These are phyloP conservation scores for Lophius americanus DNA, from an alignment of 2,797 vertebrate species.

Conservation along the genomic window DNA sequence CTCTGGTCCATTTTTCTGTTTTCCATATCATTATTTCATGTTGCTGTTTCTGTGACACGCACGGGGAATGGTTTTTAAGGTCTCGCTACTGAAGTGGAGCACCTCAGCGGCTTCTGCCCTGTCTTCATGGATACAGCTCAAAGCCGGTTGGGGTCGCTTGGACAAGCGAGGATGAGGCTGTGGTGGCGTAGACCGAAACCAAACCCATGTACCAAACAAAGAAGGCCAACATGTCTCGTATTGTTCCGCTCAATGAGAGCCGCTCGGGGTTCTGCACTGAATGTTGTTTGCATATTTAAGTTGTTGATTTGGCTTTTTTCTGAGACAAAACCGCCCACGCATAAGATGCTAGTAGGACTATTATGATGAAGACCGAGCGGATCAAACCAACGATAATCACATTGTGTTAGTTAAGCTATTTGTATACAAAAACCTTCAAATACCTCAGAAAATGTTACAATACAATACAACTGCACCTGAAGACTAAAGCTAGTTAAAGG, in stretches of 20 bases:
- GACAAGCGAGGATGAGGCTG: constrained; percentile 26
- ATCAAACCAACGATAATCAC: too few species aligned
- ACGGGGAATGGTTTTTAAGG: constrained; percentile 33
- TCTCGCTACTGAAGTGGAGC: constrained; percentile 31
- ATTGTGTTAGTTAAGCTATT: too few species aligned
- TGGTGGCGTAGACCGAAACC: constrained; percentile 25
- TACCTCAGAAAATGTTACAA: too few species aligned
- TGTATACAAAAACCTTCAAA: too few species aligned
- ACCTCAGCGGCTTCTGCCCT: constrained; percentile 47
- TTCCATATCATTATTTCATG: constrained; percentile 48
- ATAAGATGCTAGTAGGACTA: neutral
- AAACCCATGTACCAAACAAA: constrained; percentile 8
- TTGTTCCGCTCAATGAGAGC: constrained; percentile 1
- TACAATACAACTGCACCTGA: neutral
- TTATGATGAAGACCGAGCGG: neutral
- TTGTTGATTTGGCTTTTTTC: neutral
- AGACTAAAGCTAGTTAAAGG: neutral
- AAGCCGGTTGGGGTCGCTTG: constrained; percentile 19
- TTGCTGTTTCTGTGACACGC: constrained; percentile 17
- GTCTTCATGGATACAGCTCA: constrained; percentile 61
- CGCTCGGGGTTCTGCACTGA: neutral
- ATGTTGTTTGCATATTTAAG: neutral
- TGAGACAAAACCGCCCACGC: neutral
- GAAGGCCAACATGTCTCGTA: neutral
- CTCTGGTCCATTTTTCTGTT: constrained; percentile 20